phyloP scores from a whole-genome alignment of 2,888 invertebrate species.

The Tenthredo notha region DNA sequence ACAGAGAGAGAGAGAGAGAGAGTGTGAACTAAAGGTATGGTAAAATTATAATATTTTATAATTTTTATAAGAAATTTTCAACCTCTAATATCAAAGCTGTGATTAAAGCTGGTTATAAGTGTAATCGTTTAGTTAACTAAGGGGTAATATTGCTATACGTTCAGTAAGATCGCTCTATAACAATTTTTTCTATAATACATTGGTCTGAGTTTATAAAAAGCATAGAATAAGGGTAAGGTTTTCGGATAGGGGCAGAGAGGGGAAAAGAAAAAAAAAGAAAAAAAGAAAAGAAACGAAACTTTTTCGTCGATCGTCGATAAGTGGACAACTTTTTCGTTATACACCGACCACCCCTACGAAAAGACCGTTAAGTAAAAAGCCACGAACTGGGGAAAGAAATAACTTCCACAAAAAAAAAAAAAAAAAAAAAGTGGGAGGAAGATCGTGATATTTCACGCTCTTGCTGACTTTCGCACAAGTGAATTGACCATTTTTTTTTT shows the following conservation, averaged over 20 bases:
- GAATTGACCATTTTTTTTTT: background rate
- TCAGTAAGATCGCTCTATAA: background rate
- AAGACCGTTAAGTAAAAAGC: slow-evolving; percentile 22
- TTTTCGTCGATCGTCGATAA: slow-evolving; percentile 44
- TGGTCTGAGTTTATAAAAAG: slow-evolving; percentile 22
- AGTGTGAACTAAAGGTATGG: background rate
- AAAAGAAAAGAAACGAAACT: background rate
- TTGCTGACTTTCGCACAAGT: background rate
- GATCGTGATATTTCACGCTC: slow-evolving; percentile 14
- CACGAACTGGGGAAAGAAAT: slow-evolving; percentile 23
- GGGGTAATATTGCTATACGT: background rate
- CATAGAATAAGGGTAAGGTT: background rate
- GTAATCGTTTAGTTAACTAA: background rate
- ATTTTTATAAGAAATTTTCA: background rate
- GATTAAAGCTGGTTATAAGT: background rate
- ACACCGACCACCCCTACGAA: background rate
- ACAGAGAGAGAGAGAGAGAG: background rate
- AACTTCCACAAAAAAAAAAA: background rate
- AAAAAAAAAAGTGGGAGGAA: background rate
- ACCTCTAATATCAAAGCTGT: background rate
- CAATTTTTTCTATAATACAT: background rate
- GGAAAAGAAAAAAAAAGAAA: background rate
- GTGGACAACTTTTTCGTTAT: slow-evolving; percentile 50
- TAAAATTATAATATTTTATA: too few species aligned
- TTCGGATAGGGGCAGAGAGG: background rate